Base-by-base conservation (phyloP, 2,113 vertebrate species). In the Pionites leucogaster region DNA sequence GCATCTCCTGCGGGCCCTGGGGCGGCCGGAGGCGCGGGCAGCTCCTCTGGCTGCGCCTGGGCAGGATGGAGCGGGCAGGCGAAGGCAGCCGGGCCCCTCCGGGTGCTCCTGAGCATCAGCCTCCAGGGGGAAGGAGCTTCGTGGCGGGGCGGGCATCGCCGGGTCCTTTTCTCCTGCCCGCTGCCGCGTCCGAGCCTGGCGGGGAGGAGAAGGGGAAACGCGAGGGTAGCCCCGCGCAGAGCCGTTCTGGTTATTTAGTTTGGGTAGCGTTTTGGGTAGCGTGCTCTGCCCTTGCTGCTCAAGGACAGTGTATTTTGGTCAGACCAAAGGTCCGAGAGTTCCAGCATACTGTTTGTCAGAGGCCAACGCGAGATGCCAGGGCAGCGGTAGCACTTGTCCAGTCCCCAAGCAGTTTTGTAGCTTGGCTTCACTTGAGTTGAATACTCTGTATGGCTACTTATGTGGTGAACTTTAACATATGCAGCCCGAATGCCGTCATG, bases 361-460 rank as follows among this genome's bases (percentile, higher is more conserved):
- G 62, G 19, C 77, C 25, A 4, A 3, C 0, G 2, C 19, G 13
- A 4, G 41, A 6, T 33, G 53, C 33, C 11, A 6, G 14, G 59
- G 47, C 39, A 9, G 42, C 2, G 12, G 13, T 15, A 11, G 41
- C 22, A 10, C 11, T 13, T 28, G 15, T n/a, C 41, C 4, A 0
- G 41, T 22, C 10, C 55, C 23, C 49, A 6, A 8, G 29, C 17
- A 11, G 39, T 19, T 81, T 18, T 31, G 78, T n/a, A 25, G 23
- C 24, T 71, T 57, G 50, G 29, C 19, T 78, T 65, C 65, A 20
- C 19, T 15, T 47, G 1, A 14, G 33, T 29, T 62, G 16, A 17
- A 13, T 4, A 25, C n/a, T 0, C 12, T 50, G 11, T 10, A 0
- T 7, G 39, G 33, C n/a, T 4, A 0, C 29, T 64, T 39, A 3